A percentile compares a stretch with the other conserved stretches of the same genome.
Evolutionary conservation across 2,888 invertebrate genomes (phyloP).

Genomic region (Chaetogeoica ovagalla): DNA sequence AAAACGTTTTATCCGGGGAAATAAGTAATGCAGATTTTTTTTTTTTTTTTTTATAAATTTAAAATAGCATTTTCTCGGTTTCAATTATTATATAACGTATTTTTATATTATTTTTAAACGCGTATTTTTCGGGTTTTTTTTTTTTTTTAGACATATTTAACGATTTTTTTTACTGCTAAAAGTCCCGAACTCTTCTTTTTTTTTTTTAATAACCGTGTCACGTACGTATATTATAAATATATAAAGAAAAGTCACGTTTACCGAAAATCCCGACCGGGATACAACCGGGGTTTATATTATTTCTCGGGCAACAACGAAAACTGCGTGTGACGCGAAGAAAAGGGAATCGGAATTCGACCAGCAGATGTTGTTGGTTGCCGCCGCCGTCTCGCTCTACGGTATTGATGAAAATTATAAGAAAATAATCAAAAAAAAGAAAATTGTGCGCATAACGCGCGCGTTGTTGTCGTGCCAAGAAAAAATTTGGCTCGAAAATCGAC

Average conservation of each 20-base stretch:
- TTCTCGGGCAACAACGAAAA: neutral
- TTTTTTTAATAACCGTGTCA: neutral
- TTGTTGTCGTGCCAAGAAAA: neutral
- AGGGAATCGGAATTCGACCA: conserved; percentile 34
- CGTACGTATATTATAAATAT: neutral
- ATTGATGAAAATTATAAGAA: neutral
- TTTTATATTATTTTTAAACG: too few species aligned
- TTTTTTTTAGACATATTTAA: too few species aligned
- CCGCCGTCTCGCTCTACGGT: neutral
- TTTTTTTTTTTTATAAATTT: too few species aligned
- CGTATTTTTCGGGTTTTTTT: too few species aligned
- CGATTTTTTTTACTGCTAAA: too few species aligned
- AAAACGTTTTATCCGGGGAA: too few species aligned
- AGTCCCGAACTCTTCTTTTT: too few species aligned
- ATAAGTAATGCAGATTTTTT: too few species aligned
- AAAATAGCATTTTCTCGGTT: too few species aligned
- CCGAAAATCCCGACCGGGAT: neutral
- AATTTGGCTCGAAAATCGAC: conserved; percentile 18
- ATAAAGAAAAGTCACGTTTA: neutral
- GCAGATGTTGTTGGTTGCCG: neutral
- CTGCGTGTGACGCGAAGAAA: neutral
- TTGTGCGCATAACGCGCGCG: too few species aligned
- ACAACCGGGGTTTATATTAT: conserved; percentile 12
- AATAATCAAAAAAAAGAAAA: too few species aligned
- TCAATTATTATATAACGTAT: too few species aligned